Conservation (phyloP, 2,888 invertebrate genomes). For the Pseudococcus jackbeardsleyi region DNA sequence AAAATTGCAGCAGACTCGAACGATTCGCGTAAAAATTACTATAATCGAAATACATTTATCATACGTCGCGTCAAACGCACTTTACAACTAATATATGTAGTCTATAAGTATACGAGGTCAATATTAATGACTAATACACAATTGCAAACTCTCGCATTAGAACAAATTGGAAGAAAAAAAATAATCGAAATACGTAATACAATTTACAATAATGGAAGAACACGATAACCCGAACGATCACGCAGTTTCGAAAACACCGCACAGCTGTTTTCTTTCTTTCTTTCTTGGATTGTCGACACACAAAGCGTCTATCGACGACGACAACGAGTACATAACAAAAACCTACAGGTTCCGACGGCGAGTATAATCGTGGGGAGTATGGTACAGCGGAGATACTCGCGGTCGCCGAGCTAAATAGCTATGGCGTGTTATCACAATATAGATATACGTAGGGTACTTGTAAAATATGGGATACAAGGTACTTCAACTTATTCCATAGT, state of each 20-base stretch:
- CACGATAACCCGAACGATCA: neutral
- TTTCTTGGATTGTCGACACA: neutral
- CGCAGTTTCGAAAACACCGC: neutral
- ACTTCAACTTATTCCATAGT: no score
- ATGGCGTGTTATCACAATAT: neutral
- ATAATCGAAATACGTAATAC: neutral
- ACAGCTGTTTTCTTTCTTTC: neutral
- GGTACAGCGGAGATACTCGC: neutral
- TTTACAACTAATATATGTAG: no score
- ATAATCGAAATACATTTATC: no score
- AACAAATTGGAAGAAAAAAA: no score
- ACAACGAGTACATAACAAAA: neutral
- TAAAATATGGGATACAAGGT: neutral
- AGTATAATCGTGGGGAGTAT: neutral
- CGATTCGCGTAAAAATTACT: neutral
- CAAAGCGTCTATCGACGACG: neutral
- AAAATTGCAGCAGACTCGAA: neutral
- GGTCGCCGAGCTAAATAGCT: neutral
- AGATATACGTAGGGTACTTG: neutral
- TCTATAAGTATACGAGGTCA: no score
- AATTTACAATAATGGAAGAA: neutral
- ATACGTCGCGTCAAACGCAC: no score
- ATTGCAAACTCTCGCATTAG: no score
- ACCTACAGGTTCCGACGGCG: neutral
- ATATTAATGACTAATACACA: no score